Percentiles rank a stretch among this genome's conserved stretches.
These are phyloP conservation scores for Scaptomyza reducta DNA, from an alignment of 2,888 invertebrate species.

Conservation along the genomic window DNA sequence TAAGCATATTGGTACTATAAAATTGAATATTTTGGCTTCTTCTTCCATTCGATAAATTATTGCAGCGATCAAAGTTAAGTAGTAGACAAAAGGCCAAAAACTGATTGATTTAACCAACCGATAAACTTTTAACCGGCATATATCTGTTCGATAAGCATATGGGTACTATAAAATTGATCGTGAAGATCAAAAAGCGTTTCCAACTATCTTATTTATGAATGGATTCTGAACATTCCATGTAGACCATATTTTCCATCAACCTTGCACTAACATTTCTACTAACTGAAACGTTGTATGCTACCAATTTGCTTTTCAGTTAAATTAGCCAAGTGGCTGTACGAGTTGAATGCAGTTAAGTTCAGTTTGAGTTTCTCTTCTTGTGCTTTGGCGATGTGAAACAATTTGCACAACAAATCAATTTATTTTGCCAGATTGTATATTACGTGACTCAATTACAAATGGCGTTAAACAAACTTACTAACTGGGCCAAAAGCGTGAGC, in stretches of 20 bases:
- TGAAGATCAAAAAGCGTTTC: too few species aligned
- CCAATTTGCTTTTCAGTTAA: conserved; percentile 18
- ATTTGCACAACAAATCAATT: conserved; percentile 75
- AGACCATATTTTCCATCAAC: background rate
- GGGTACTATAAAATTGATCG: too few species aligned
- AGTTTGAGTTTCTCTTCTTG: conserved; percentile 27
- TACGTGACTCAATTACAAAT: conserved; percentile 74
- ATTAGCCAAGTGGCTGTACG: conserved; percentile 23
- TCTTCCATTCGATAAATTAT: too few species aligned
- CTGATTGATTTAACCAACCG: too few species aligned
- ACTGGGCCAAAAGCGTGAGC: conserved; percentile 5
- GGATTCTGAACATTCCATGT: background rate
- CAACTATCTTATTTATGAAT: background rate
- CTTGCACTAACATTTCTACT: background rate
- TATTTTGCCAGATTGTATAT: conserved; percentile 74
- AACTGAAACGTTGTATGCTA: conserved; percentile 4
- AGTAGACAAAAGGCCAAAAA: too few species aligned
- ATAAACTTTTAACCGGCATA: too few species aligned
- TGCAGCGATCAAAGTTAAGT: too few species aligned
- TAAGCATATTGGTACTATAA: too few species aligned
- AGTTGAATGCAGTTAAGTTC: conserved; percentile 28
- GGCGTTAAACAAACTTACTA: conserved; percentile 27
- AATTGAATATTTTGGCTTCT: too few species aligned
- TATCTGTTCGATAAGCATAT: too few species aligned
- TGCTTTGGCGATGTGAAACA: conserved; percentile 25